Conservation (phyloP, 2,888 invertebrate genomes). For the Pemphredon lugubris region DNA sequence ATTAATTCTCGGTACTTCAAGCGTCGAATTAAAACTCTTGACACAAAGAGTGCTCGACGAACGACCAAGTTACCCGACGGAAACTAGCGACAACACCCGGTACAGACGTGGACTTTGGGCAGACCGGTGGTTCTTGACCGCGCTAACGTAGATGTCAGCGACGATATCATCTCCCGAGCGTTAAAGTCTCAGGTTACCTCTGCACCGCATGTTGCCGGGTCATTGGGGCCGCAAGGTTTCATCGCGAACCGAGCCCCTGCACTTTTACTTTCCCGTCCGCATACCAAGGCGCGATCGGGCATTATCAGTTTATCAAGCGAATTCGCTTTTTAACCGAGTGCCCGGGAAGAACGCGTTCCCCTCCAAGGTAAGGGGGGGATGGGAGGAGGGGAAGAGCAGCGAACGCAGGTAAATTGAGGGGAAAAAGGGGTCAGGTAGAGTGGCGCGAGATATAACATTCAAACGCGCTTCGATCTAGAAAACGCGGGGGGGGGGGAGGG, state of each 20-base stretch:
- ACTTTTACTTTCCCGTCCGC: conserved; percentile 58
- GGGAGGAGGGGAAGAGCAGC: no score
- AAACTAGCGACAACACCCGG: conserved; percentile 48
- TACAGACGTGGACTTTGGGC: conserved; percentile 23
- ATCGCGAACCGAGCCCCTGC: conserved; percentile 63
- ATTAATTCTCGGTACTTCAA: no score
- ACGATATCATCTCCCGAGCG: conserved; percentile 71
- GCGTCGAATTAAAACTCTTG: no score
- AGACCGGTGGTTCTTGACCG: conserved; percentile 62
- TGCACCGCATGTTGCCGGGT: conserved; percentile 67
- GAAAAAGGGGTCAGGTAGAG: no score
- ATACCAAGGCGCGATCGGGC: conserved; percentile 28
- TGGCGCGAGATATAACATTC: no score
- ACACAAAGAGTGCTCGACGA: conserved; percentile 35
- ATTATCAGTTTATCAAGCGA: conserved; percentile 48
- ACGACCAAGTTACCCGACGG: no score
- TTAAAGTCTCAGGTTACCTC: conserved; percentile 73
- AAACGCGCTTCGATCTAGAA: no score
- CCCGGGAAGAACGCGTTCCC: no score
- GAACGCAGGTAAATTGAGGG: no score
- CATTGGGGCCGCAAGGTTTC: conserved; percentile 69
- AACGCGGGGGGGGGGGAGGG: no score
- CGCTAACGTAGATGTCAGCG: conserved; percentile 77
- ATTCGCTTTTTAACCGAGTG: conserved; percentile 37
- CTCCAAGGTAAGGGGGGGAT: no score